Evolutionary conservation across 2,797 vertebrate genomes (phyloP), one percentile per base, ranked within the genome.

Genomic region (Chaetodon trifasciatus): DNA sequence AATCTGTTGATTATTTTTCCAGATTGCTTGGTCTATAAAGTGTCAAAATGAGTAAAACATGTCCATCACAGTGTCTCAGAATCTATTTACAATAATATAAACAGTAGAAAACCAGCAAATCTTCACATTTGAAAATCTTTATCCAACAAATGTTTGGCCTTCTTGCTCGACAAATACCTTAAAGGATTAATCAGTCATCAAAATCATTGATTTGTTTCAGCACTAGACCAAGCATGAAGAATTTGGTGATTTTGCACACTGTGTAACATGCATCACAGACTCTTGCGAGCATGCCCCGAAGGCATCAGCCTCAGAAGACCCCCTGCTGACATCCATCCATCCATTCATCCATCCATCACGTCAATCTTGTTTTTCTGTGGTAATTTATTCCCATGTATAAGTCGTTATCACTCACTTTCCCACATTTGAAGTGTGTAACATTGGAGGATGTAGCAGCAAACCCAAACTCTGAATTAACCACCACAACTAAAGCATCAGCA

Each of bases 371-470:
- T 40, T 76, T 46, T 11, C 28, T 37, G 52, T 24, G 47, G 35
- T 72, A 32, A 68, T 64, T 72, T 50, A 40, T 50, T 67, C 23
- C 19, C 53, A 50, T 19, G 10, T 58, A 21, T 3, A 32, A 61
- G 32, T 56, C 75, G 76, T 78, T 68, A 70, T 65, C n/a, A 42
- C 55, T 37, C 13, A n/a, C 61, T 70, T 55, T 37, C 19, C 13
- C 23, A 13, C 24, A 15, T 61, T 68, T 46, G 5, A 73, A 8
- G 60, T 15, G 44, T 24, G 39, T 24, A 15, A 1, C 1, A 49
- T 28, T 52, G 40, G 65, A 24, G 21, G n/a, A 28, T 46, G 8
- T 21, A 49, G 49, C 32, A 23, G 58, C 28, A 58, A 58, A 64
- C 35, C 21, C 40, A 39, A 58, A 63, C 56, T 74, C 15, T 57